A percentile compares a stretch with the other conserved stretches of the same genome.
Conservation (phyloP, 2,113 vertebrate species). For the Myiagra hebetior region DNA sequence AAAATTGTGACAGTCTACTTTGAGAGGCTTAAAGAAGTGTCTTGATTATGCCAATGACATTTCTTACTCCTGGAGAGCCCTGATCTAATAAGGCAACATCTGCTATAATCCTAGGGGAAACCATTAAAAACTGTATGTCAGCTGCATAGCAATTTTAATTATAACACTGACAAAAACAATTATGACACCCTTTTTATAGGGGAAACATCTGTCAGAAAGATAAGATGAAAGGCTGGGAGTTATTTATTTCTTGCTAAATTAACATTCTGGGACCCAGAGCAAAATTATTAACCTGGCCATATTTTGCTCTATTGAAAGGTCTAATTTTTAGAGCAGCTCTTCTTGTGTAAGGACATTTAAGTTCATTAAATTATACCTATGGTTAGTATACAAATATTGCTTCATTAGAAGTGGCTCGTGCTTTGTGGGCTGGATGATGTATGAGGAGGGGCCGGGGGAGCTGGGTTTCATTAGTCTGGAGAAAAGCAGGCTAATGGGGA, state of each 20-base stretch:
- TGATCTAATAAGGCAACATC: conserved; percentile 61
- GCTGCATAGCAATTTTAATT: conserved; percentile 61
- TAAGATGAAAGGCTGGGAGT: conserved; percentile 52
- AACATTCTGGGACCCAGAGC: neutral
- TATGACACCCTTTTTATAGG: conserved; percentile 52
- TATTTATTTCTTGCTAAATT: conserved; percentile 52
- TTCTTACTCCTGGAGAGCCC: conserved; percentile 26
- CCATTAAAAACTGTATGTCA: conserved; percentile 58
- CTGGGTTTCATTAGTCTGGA: conserved; percentile 1
- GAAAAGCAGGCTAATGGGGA: neutral
- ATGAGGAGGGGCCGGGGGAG: neutral
- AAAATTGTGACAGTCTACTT: conserved; percentile 15
- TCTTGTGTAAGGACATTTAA: neutral
- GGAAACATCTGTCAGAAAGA: conserved; percentile 64
- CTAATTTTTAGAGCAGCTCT: neutral
- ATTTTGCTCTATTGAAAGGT: neutral
- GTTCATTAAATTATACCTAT: neutral
- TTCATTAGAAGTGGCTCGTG: neutral
- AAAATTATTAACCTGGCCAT: neutral
- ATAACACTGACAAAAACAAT: conserved; percentile 64
- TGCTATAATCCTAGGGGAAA: conserved; percentile 59
- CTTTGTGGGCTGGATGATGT: neutral
- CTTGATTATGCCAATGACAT: conserved; percentile 48
- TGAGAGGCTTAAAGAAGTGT: neutral
- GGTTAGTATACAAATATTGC: neutral